phyloP scores from a whole-genome alignment of 2,113 vertebrate genomes.

The Dasyurus viverrinus region DNA sequence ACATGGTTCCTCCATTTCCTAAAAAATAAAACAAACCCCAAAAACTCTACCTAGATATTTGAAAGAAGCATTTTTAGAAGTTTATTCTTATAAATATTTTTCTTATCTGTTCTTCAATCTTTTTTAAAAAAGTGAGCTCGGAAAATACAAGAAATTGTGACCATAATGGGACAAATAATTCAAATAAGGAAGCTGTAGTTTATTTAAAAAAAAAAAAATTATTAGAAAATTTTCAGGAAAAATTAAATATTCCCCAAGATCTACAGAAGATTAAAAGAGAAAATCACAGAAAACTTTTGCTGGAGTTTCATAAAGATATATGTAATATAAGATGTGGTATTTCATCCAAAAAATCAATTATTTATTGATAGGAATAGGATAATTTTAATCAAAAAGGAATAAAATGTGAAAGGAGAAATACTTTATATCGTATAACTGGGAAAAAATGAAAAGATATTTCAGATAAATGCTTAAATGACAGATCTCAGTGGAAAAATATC shows the following conservation, averaged over 20 bases:
- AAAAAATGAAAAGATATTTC: background rate
- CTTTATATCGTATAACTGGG: background rate
- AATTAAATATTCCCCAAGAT: slow-evolving; percentile 24
- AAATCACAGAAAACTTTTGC: slow-evolving; percentile 10
- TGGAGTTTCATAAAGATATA: slow-evolving; percentile 1
- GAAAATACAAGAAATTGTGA: background rate
- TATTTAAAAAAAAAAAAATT: background rate
- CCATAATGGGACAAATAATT: background rate
- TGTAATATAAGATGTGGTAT: background rate
- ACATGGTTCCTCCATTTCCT: background rate
- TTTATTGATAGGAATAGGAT: background rate
- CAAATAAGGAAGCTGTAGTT: background rate
- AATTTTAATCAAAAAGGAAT: background rate
- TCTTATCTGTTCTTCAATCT: background rate
- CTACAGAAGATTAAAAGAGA: slow-evolving; percentile 7
- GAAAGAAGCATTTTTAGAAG: background rate
- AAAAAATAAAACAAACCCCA: slow-evolving; percentile 17
- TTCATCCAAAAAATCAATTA: background rate
- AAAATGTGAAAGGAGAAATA: background rate
- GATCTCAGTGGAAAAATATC: too few relatives aligned
- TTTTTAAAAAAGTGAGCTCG: background rate
- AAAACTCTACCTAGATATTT: background rate
- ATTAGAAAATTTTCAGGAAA: slow-evolving; percentile 14
- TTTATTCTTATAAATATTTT: slow-evolving; percentile 24
- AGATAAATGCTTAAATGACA: too few relatives aligned